Base-by-base conservation (phyloP, 2,888 invertebrate species). In the Mechanitis messenoides region DNA sequence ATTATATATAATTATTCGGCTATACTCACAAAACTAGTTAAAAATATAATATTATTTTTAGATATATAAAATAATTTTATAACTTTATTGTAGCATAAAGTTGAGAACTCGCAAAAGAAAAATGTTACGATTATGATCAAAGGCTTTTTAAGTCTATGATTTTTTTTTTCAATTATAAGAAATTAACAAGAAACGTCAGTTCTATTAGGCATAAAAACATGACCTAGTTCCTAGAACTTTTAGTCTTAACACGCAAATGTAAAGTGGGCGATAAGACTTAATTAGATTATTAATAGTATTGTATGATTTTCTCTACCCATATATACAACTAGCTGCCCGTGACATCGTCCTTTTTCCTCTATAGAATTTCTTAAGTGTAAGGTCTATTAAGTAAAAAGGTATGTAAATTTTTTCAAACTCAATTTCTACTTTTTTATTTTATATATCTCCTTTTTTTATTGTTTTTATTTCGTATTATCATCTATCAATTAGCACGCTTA, bases 131-230 rank as follows among this genome's bases (percentile, higher is more conserved):
- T 47, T 20, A 47, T n/a, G n/a, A 47, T 47, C 47, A 11, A 47
- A 47, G 28, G 20, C 20, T 20, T 47, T 47, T n/a, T 20, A 47
- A n/a, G 47, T n/a, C 2, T 4, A n/a, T 6, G 2, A n/a, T 47
- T n/a, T 47, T 47, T 47, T n/a, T 47, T 20, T 47, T 47, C 47
- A 47, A 47, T 47, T 47, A 47, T 28, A 47, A 47, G 47, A 47
- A 47, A 47, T 47, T 47, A 47, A 35, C 35, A 3, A 35, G 6
- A 3, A 47, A 47, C 47, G 47, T 47, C 47, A 47, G 6, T 47
- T 47, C 47, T 20, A 6, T 47, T 47, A 20, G 6, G 45, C n/a
- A n/a, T 6, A 47, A 47, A 45, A 47, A 47, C 47, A 20, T 47
- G 47, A 47, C 47, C 47, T 47, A n/a, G n/a, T 47, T 47, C n/a